Percentiles rank a stretch among this genome's conserved stretches.
phyloP scores from a whole-genome alignment of 2,113 vertebrate species.

The Macroglossus sobrinus region DNA sequence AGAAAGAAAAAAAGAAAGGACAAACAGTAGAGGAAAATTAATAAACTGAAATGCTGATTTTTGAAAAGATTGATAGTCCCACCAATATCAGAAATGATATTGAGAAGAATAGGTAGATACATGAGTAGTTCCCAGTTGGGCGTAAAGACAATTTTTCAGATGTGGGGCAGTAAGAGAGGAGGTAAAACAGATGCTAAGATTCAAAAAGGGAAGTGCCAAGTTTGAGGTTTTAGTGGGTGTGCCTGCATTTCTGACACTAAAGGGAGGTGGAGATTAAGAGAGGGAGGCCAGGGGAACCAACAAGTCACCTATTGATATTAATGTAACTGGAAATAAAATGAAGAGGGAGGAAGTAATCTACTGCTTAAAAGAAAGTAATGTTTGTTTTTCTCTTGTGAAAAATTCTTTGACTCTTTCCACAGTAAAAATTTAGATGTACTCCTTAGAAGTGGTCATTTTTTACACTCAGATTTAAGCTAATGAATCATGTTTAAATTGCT shows the following conservation, averaged over 20 bases:
- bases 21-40: not conserved
- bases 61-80: not conserved
- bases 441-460: slow-evolving; percentile 82
- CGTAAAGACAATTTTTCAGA: not conserved
- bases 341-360: not conserved
- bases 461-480: slow-evolving; percentile 80
- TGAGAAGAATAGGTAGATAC: not conserved
- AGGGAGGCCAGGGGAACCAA: not conserved
- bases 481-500: slow-evolving; percentile 80
- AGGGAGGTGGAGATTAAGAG: not conserved
- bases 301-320: not conserved
- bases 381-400: slow-evolving; percentile 5
- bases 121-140: not conserved
- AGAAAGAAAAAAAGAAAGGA: too few species aligned
- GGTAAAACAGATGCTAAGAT: not conserved
- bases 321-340: not conserved
- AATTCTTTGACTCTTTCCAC: not conserved
- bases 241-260: not conserved
- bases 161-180: not conserved
- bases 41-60: not conserved
- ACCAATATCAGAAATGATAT: not conserved
- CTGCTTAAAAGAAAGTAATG: not conserved
- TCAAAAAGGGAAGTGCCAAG: not conserved
- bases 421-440: slow-evolving; percentile 4
- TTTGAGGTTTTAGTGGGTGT: not conserved